Evolutionary conservation across 2,113 vertebrate genomes (phyloP).

Genomic region (Stomatorhinus ivindoensis): DNA sequence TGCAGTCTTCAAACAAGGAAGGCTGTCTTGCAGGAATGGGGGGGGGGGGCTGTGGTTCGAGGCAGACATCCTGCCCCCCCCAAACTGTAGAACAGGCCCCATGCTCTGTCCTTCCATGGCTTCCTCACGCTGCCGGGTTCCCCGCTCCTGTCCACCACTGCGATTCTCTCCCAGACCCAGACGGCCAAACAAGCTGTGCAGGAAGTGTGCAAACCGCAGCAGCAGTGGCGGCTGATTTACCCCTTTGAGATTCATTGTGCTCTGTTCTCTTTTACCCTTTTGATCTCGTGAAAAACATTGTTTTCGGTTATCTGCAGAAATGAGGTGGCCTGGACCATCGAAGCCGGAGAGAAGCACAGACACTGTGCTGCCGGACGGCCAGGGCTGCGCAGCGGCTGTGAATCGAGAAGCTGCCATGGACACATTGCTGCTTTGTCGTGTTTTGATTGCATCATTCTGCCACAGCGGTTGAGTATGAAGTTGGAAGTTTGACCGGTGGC

Average conservation of each 20-base stretch:
- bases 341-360: conserved; percentile 39
- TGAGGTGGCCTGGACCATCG: conserved; percentile 52
- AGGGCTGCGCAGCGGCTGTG: neutral
- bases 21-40: neutral
- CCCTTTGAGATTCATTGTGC: conserved; percentile 36
- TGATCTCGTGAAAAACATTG: conserved; percentile 55
- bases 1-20: neutral
- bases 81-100: conserved; percentile 8
- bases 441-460: neutral
- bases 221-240: conserved; percentile 44
- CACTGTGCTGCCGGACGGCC: neutral
- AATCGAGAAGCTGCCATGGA: neutral
- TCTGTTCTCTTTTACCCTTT: conserved; percentile 54
- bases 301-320: conserved; percentile 45
- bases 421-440: neutral
- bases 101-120: conserved; percentile 28
- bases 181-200: conserved; percentile 18
- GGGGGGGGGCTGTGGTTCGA: neutral
- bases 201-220: conserved; percentile 46
- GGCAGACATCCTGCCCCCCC: conserved; percentile 9
- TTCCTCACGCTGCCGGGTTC: conserved; percentile 38
- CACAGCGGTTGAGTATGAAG: neutral
- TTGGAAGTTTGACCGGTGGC: neutral
- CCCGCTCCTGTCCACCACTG: conserved; percentile 32
- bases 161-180: conserved; percentile 49